These are phyloP conservation scores for Lophotriccus pileatus DNA, from an alignment of 2,797 vertebrate genomes.

Conservation along the genomic window DNA sequence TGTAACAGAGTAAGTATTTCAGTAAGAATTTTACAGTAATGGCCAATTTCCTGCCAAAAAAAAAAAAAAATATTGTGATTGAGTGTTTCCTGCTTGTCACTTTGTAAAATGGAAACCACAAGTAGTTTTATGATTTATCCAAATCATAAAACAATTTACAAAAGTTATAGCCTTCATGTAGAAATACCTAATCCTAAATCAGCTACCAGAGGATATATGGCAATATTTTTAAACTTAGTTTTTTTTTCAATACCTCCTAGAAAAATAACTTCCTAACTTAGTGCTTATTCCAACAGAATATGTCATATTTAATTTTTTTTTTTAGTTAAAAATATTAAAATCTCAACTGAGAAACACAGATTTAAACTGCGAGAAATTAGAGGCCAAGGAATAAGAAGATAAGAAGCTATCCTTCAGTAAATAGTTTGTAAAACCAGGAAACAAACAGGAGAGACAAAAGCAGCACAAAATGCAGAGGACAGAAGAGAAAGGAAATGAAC, in stretches of 20 bases:
- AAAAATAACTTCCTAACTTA: not conserved
- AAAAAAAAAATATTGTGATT: not conserved
- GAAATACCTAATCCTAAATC: not conserved
- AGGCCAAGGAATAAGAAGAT: not conserved
- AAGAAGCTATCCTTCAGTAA: not conserved
- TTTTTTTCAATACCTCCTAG: not conserved
- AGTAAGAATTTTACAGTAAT: not conserved
- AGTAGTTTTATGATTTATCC: not conserved
- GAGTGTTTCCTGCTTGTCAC: not conserved
- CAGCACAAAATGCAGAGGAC: not conserved
- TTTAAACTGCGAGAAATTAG: not conserved
- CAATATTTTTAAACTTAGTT: not conserved
- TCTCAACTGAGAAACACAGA: not conserved
- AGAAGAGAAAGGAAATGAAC: not conserved
- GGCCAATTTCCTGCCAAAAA: not conserved
- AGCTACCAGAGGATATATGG: not conserved
- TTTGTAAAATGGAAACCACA: not conserved
- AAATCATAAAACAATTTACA: not conserved
- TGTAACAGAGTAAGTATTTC: not conserved
- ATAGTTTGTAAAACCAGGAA: not conserved
- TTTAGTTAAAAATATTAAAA: not conserved
- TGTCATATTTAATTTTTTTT: not conserved
- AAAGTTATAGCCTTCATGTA: not conserved
- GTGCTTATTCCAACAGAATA: not conserved
- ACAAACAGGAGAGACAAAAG: not conserved